Base-by-base conservation (phyloP, 2,797 vertebrate species). In the Galago senegalensis region DNA sequence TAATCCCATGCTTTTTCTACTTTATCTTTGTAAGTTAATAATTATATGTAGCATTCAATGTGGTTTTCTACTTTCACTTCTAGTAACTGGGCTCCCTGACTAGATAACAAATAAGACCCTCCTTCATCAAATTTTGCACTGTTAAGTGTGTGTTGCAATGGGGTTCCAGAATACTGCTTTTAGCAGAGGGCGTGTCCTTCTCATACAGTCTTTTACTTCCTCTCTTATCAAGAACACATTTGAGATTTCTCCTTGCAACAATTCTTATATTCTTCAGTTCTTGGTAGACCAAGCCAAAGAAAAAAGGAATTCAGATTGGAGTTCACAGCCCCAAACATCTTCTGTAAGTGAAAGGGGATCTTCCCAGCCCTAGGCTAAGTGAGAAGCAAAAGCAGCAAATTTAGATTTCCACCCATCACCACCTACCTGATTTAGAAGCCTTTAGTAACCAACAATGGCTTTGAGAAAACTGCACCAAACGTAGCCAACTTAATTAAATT, bases 171-270 rank as follows among this genome's bases (percentile, higher is more conserved):
- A 70, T 87, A 27, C 3, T 31, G 63, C 27, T 80, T 8, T 83
- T 31, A 31, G 76, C 23, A 72, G 61, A 63, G 25, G 23, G 69
- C 10, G 21, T 1, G 1, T 43, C 16, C 20, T 87, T 69, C 60
- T 84, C 56, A 34, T 23, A 56, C 4, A 43, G 72, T 29, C n/a
- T 87, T 67, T 85, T 8, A 65, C 34, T 85, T 80, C 73, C 13
- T 89, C 16, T 90, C n/a, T 72, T 37, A 82, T 60, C 61, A 83
- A 93, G 83, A 96, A 76, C 17, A 53, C 84, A 80, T 31, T 29
- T 60, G 37, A 86, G 34, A 86, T 90, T 89, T 40, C 21, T 80
- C 89, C 43, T 93, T 84, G 21, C 49, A 83, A 46, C 4, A 77
- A 31, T 79, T 69, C 17, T 67, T 63, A 16, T 3, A 70, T 65